phyloP scores from a whole-genome alignment of 2,113 vertebrate species.

The Herpetotheres cachinnans region DNA sequence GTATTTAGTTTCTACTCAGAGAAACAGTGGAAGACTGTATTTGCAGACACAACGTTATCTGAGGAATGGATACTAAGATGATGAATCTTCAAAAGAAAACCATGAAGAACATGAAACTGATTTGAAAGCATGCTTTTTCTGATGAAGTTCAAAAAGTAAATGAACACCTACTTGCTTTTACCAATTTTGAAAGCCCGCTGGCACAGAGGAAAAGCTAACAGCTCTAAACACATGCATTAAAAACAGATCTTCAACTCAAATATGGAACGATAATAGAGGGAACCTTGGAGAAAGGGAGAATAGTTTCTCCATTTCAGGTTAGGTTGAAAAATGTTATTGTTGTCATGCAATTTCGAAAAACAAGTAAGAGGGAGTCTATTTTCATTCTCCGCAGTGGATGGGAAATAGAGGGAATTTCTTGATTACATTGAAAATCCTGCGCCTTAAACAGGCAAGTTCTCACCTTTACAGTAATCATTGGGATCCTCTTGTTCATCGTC shows the following conservation, averaged over 20 bases:
- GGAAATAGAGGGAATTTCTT: neutral
- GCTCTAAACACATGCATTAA: neutral
- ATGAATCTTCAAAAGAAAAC: neutral
- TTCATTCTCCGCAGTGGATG: neutral
- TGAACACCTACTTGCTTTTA: neutral
- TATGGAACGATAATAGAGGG: neutral
- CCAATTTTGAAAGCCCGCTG: neutral
- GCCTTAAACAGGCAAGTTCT: neutral
- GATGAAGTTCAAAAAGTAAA: neutral
- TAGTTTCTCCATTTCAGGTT: neutral
- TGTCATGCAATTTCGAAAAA: neutral
- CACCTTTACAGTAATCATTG: conserved; percentile 96
- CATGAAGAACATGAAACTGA: neutral
- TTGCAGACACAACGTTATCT: neutral
- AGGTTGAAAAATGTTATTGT: neutral
- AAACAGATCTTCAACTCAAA: neutral
- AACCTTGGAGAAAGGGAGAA: neutral
- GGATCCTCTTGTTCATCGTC: conserved; percentile 98
- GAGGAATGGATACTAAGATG: neutral
- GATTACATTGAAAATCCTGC: neutral
- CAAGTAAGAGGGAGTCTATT: neutral
- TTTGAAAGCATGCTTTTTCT: neutral
- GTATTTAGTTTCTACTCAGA: neutral
- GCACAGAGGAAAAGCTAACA: neutral
- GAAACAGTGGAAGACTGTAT: neutral